Evolutionary conservation across 2,797 vertebrate genomes (phyloP).

Genomic region (Scleropages formosus): DNA sequence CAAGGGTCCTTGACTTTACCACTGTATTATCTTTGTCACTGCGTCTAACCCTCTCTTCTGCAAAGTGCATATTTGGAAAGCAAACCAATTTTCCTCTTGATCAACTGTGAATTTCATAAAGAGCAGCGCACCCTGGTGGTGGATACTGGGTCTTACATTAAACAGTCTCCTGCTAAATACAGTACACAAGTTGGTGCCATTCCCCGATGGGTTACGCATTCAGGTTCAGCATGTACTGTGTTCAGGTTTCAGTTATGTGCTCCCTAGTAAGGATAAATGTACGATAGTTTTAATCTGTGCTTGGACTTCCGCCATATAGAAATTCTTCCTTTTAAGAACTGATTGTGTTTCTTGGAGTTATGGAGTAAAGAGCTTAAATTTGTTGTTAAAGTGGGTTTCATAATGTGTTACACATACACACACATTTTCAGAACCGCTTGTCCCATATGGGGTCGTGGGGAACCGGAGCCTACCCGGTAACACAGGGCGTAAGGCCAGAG

Average conservation of each 20-base stretch:
- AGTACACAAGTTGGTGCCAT: background rate
- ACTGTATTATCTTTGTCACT: conserved; percentile 13
- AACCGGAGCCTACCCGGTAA: no score
- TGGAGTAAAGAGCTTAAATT: no score
- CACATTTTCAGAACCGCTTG: no score
- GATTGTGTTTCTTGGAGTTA: no score
- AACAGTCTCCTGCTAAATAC: background rate
- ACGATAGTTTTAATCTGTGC: background rate
- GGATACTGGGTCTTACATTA: background rate
- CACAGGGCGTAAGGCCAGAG: no score
- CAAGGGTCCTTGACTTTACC: background rate
- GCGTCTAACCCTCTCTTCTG: background rate
- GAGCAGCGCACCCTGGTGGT: conserved; percentile 24
- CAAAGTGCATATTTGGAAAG: background rate
- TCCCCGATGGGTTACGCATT: background rate
- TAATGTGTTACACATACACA: no score
- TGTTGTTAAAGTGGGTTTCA: no score
- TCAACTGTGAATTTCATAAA: background rate
- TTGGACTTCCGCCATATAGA: background rate
- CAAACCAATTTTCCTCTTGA: background rate
- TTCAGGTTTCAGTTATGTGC: background rate
- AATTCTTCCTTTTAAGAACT: no score
- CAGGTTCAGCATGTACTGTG: background rate
- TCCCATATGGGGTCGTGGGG: no score
- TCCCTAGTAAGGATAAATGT: background rate